A percentile compares a stretch with the other conserved stretches of the same genome.
Evolutionary conservation across 1,140 invertebrate genomes (phyloP).

Genomic region (Drosophila bipectinata): DNA sequence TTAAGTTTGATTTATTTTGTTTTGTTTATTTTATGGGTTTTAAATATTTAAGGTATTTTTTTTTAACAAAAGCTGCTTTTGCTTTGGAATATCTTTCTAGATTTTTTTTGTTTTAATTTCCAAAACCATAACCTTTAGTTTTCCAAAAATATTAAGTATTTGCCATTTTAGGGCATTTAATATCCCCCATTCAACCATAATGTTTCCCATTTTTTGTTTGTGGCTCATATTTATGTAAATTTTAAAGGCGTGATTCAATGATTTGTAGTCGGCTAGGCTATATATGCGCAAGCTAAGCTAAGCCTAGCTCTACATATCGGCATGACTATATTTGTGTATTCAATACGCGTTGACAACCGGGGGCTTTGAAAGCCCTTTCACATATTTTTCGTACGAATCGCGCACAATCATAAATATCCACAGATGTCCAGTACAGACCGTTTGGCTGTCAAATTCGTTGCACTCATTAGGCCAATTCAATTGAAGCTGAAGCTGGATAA

Average conservation of each 20-base stretch:
- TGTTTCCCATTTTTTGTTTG: constrained; percentile 22
- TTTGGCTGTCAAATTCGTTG: constrained; percentile 72
- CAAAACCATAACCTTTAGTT: no score
- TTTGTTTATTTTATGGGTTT: neutral
- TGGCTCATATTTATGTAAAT: constrained; percentile 60
- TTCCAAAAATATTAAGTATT: no score
- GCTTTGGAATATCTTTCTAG: no score
- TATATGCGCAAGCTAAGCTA: constrained; percentile 2
- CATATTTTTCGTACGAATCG: constrained; percentile 21
- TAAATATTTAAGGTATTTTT: neutral
- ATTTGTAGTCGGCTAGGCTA: constrained; percentile 40
- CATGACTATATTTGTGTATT: constrained; percentile 27
- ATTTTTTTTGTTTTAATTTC: no score
- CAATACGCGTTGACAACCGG: constrained; percentile 50
- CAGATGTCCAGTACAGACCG: constrained; percentile 2
- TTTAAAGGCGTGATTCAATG: constrained; percentile 62
- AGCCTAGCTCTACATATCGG: constrained; percentile 26
- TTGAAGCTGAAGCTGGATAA: constrained; percentile 27
- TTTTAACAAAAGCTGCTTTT: no score
- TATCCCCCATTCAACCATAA: neutral
- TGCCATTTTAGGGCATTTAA: neutral
- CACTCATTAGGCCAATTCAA: constrained; percentile 77
- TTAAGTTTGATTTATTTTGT: neutral
- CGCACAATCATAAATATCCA: constrained; percentile 41
- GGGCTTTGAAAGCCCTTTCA: constrained; percentile 52